Evolutionary conservation across 2,888 invertebrate genomes (phyloP).

Genomic region (Synanthedon formicaeformis): DNA sequence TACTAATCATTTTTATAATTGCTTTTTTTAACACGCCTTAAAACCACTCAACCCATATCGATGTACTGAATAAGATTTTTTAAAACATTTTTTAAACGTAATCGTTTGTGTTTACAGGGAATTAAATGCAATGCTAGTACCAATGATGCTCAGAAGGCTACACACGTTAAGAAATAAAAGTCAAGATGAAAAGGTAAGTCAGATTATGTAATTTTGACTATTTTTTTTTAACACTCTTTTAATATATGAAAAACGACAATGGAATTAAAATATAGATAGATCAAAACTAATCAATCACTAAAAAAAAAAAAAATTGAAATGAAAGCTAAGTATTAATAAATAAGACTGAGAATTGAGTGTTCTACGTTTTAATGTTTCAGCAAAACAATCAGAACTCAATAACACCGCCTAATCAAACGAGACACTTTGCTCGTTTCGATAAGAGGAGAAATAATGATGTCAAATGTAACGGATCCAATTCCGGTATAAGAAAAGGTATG

Average conservation of each 20-base stretch:
- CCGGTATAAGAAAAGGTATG: conserved; percentile 32
- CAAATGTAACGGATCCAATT: conserved; percentile 40
- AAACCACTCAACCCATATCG: too few species aligned
- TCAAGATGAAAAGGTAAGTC: conserved; percentile 39
- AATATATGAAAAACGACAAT: too few species aligned
- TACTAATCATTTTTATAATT: neutral
- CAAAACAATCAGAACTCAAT: conserved; percentile 34
- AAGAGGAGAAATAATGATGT: conserved; percentile 30
- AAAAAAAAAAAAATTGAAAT: too few species aligned
- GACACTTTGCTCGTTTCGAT: conserved; percentile 59
- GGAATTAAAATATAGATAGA: too few species aligned
- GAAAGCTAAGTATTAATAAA: too few species aligned
- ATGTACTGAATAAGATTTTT: too few species aligned
- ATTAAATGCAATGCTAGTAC: conserved; percentile 87
- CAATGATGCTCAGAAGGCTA: conserved; percentile 86
- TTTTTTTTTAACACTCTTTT: too few species aligned
- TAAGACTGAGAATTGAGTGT: neutral
- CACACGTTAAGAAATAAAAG: conserved; percentile 77
- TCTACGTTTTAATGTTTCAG: conserved; percentile 6
- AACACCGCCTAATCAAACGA: conserved; percentile 50
- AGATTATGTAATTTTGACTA: too few species aligned
- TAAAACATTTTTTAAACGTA: neutral
- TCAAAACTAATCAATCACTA: too few species aligned
- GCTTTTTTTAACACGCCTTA: too few species aligned
- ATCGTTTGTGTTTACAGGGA: conserved; percentile 70